Evolutionary conservation across 2,888 invertebrate species (phyloP), one percentile per base, ranked within the genome.

Genomic region (Troilus luridus): DNA sequence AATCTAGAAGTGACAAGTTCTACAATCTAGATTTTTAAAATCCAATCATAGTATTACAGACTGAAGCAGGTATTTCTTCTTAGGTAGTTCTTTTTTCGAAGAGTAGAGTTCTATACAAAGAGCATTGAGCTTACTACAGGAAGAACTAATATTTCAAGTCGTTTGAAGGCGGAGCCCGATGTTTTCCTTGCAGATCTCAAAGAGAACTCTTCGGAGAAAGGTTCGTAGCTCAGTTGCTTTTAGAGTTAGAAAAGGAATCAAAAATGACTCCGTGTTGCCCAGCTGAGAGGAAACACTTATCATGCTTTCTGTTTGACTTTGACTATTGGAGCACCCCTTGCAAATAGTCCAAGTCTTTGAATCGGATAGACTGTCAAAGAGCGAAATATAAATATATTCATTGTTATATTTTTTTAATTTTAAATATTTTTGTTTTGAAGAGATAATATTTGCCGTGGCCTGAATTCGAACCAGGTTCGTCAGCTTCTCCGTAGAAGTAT

Each of bases 281-380:
- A 24, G 67, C 67, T 77, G 1, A 17, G 41, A 41, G 72, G 72
- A 77, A 77, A 77, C 72, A 77, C 72, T 77, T 77, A 19, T 77
- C 72, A 77, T 77, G 27, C 72, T 77, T 41, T 77, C 72, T 77
- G 72, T 77, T 77, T 77, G 72, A 77, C 72, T 77, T 77, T 77
- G 72, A 77, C 72, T 77, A 77, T 27, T 77, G 27, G 17, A 41
- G 27, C 72, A 77, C 6, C 72, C 17, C 41, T 41, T 41, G 27
- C 27, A 24, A 77, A 77, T 41, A 27, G 72, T 72, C n/a, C n/a
- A 2, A 41, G 41, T 41, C 3, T 3, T 67, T 10, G 24, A 24
- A 67, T 24, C 21, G 62, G 9, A 59, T 59, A 59, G 11, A 59
- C 14, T 12, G 14, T 12, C 59, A 59, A 12, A 3, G 41, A 41